Percentiles rank a stretch among this genome's conserved stretches.
Conservation (phyloP, 2,888 invertebrate genomes). For the Epinotia demarniana region DNA sequence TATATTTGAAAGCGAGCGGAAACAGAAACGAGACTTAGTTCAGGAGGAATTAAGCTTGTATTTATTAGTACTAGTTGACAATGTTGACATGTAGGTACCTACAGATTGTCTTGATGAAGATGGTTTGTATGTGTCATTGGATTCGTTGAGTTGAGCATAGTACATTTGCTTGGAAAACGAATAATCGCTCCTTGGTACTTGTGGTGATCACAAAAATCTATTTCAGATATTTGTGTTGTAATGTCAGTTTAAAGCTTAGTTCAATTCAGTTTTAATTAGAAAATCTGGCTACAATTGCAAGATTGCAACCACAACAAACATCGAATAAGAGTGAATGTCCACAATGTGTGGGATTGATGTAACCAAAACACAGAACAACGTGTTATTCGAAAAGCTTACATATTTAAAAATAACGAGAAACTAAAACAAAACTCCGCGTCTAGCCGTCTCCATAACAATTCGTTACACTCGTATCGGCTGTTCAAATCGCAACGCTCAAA, state of each 20-base stretch:
- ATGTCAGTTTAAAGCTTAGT: background rate
- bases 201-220: background rate
- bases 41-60: no score
- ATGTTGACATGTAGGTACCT: no score
- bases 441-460: constrained; percentile 39
- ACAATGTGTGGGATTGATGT: background rate
- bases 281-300: no score
- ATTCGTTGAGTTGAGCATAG: no score
- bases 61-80: no score
- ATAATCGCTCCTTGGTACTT: background rate
- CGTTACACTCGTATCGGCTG: constrained; percentile 40
- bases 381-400: constrained; percentile 53
- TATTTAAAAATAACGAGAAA: constrained; percentile 25
- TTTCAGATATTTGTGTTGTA: background rate
- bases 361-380: constrained; percentile 40
- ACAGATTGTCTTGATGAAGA: no score
- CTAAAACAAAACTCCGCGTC: constrained; percentile 33
- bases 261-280: background rate
- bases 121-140: no score
- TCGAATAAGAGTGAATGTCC: background rate
- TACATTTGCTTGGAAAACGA: no score
- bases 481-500: constrained; percentile 42
- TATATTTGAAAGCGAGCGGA: background rate
- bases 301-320: background rate
- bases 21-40: background rate